phyloP scores from a whole-genome alignment of 1,140 invertebrate genomes.

The Popillia japonica region DNA sequence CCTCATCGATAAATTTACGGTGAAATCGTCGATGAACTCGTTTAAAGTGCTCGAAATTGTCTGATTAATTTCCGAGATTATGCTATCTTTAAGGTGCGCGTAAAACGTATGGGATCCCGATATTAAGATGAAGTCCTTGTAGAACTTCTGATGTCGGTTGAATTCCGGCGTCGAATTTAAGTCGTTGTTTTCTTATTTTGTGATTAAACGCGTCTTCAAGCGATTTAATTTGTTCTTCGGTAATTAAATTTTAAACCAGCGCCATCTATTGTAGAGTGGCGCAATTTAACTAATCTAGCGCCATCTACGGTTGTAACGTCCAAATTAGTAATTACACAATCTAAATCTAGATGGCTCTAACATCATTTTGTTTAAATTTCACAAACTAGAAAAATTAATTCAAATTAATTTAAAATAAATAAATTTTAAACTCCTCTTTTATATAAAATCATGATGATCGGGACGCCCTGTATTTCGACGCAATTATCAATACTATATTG shows the following conservation, averaged over 20 bases:
- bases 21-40: background rate
- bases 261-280: no score
- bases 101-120: conserved; percentile 72
- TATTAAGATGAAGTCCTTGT: conserved; percentile 76
- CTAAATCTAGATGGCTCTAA: background rate
- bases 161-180: conserved; percentile 67
- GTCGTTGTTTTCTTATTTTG: conserved; percentile 66
- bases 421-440: no score
- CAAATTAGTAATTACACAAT: background rate
- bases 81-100: conserved; percentile 73
- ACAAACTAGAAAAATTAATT: no score
- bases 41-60: background rate
- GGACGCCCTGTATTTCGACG: no score
- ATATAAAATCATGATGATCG: no score
- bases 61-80: background rate
- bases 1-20: conserved; percentile 50
- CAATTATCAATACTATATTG: background rate
- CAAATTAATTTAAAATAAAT: no score
- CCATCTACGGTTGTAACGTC: background rate
- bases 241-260: no score
- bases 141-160: conserved; percentile 79
- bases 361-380: background rate
- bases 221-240: conserved; percentile 70
- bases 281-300: background rate
- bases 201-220: conserved; percentile 76